Base-by-base conservation (phyloP, 2,113 vertebrate species). In the Thalassarche chlororhynchos region DNA sequence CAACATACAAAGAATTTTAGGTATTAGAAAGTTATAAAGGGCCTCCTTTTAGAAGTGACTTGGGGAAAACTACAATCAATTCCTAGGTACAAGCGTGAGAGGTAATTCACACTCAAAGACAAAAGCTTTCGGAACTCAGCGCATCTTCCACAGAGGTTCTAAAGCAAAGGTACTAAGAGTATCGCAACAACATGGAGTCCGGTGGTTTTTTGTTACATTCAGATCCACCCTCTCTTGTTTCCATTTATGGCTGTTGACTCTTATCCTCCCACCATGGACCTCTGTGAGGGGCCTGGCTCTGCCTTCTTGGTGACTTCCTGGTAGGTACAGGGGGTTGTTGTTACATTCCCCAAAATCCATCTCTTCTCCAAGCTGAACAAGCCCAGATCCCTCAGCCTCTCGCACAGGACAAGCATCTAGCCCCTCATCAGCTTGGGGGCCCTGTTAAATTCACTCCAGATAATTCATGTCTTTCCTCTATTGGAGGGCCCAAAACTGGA, bases 201-300 rank as follows among this genome's bases (percentile, higher is more conserved):
- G 1, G 5, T 1, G 1, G 1, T 17, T 21, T 75, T 24, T 31
- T 66, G 5, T 47, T 47, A 42, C 8, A 58, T 26, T 10, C 38
- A 69, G 14, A 8, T 12, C 1, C 1, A 61, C 14, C 21, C 36
- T 72, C 62, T 58, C 15, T 54, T 16, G 0, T 44, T 58, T 85
- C 61, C 31, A 1, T 75, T 58, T 49, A 31, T 10, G 26, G 17
- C 34, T 87, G 8, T 40, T 85, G 52, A 72, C 25, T 46, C 18
- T 49, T 20, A 34, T 0, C 3, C 9, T 78, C 17, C 23, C 10
- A 38, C n/a, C 11, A 28, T 0, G 1, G 44, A 52, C 14, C 17
- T 25, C n/a, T 62, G 18, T 28, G 54, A 77, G 14, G 6, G 16
- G 5, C 19, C 60, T 23, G 24, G 8, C 14, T 51, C 20, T 62